Evolutionary conservation across 1,140 invertebrate genomes (phyloP).

Genomic region (Oryctes rhinoceros): DNA sequence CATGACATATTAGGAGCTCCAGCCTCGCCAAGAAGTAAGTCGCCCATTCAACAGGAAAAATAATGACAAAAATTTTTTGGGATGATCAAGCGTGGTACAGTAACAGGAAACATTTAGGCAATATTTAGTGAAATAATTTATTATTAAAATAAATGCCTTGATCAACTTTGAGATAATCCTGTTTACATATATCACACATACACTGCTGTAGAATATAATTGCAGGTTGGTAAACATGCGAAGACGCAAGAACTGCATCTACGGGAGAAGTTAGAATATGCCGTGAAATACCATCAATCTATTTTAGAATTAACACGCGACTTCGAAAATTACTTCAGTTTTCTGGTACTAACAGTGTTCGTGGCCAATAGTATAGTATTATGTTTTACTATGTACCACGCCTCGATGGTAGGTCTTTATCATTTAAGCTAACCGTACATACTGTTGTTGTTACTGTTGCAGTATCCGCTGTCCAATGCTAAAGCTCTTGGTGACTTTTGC

Average conservation of each 20-base stretch:
- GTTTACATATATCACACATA: too few species aligned
- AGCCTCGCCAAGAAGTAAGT: too few species aligned
- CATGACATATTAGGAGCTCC: too few species aligned
- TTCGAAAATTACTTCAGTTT: slow-evolving; percentile 37
- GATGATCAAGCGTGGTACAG: too few species aligned
- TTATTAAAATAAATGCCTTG: too few species aligned
- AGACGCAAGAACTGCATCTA: background rate
- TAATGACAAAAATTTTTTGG: too few species aligned
- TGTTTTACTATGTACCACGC: slow-evolving; percentile 42
- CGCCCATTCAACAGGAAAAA: too few species aligned
- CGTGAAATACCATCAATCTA: slow-evolving; percentile 29
- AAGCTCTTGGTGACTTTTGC: slow-evolving; percentile 8
- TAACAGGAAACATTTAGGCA: too few species aligned
- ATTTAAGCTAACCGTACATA: background rate
- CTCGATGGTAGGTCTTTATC: background rate
- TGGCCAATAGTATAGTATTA: slow-evolving; percentile 23
- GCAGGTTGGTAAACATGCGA: too few species aligned
- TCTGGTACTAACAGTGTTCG: slow-evolving; percentile 19
- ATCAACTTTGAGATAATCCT: too few species aligned
- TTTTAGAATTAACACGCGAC: slow-evolving; percentile 5
- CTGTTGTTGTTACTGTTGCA: background rate
- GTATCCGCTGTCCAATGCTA: slow-evolving; percentile 4
- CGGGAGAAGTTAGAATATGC: background rate
- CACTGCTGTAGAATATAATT: background rate
- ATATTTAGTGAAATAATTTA: too few species aligned